Evolutionary conservation across 2,888 invertebrate species (phyloP).

Genomic region (Buathra laborator): DNA sequence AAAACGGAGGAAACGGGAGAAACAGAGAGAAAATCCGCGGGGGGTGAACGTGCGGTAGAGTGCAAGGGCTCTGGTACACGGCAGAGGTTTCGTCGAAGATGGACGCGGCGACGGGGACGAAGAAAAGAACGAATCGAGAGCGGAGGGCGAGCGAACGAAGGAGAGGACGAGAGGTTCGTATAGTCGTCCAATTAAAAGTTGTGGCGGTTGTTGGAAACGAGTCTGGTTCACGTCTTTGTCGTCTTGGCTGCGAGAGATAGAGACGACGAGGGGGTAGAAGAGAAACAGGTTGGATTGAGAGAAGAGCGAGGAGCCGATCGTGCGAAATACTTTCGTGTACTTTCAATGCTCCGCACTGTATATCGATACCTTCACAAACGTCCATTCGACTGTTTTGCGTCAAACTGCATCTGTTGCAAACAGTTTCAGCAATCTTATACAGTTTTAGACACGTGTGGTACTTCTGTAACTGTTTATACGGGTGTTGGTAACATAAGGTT

Average conservation of each 20-base stretch:
- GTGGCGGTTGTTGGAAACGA: conserved; percentile 64
- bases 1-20: background rate
- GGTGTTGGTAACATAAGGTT: background rate
- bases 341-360: background rate
- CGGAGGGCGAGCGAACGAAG: background rate
- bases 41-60: background rate
- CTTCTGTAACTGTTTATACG: background rate
- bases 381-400: background rate
- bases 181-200: conserved; percentile 69
- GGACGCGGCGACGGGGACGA: conserved; percentile 43
- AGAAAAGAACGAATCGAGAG: conserved; percentile 10
- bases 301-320: conserved; percentile 17
- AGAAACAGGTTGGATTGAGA: background rate
- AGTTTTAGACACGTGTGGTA: background rate
- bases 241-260: conserved; percentile 38
- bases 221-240: conserved; percentile 53
- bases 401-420: background rate
- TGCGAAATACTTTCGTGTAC: background rate
- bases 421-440: background rate
- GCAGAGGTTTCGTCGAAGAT: conserved; percentile 48
- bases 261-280: background rate
- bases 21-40: background rate
- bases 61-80: conserved; percentile 15
- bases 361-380: background rate
- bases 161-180: conserved; percentile 27